phyloP scores from a whole-genome alignment of 1,140 invertebrate species.

The Drosophila saltans region DNA sequence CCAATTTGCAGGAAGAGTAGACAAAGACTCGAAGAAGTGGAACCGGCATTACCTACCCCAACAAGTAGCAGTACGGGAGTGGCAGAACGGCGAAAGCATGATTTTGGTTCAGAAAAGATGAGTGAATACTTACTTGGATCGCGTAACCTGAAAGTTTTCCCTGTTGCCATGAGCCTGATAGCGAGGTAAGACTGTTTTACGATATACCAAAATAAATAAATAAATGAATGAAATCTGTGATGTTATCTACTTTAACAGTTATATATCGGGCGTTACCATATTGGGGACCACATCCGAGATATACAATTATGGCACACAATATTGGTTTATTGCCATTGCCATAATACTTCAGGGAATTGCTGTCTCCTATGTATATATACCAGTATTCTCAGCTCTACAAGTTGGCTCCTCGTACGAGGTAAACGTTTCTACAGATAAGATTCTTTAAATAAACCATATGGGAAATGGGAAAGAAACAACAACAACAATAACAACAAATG shows the following conservation, averaged over 20 bases:
- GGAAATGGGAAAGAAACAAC: constrained; percentile 17
- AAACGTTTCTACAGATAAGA: constrained; percentile 35
- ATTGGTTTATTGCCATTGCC: constrained; percentile 89
- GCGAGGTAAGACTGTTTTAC: constrained; percentile 86
- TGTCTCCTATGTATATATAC: constrained; percentile 90
- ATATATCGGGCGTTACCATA: constrained; percentile 95
- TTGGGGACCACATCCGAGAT: constrained; percentile 94
- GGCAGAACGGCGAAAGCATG: constrained; percentile 48
- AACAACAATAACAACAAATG: neutral
- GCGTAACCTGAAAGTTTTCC: constrained; percentile 88
- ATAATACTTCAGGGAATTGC: constrained; percentile 87
- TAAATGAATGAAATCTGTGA: neutral
- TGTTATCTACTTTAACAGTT: constrained; percentile 84
- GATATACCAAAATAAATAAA: neutral
- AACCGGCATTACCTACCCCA: constrained; percentile 44
- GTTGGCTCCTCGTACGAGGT: constrained; percentile 94
- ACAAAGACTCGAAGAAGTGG: constrained; percentile 46
- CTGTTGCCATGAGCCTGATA: constrained; percentile 92
- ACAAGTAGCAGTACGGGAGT: constrained; percentile 11
- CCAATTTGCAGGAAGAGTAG: constrained; percentile 55
- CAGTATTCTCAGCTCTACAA: constrained; percentile 91
- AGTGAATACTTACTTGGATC: constrained; percentile 90
- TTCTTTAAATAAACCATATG: constrained; percentile 33
- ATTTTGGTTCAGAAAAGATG: constrained; percentile 83
- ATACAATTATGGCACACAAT: constrained; percentile 93